A percentile compares a stretch with the other conserved stretches of the same genome.
phyloP scores from a whole-genome alignment of 2,888 invertebrate genomes.

The Conus canariensis region DNA sequence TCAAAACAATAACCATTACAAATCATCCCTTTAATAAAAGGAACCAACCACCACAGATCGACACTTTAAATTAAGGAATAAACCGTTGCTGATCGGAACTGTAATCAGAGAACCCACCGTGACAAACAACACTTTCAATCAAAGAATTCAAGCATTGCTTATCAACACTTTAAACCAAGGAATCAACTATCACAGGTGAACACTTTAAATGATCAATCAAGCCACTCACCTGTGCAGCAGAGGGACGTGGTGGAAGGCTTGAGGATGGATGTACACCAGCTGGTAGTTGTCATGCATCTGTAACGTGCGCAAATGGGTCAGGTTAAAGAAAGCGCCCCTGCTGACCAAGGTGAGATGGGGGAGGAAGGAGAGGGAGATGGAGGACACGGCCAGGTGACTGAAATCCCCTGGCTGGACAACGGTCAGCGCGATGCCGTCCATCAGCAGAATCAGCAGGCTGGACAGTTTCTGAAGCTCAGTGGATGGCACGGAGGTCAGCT shows the following conservation, averaged over 20 bases:
- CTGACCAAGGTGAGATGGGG: constrained; percentile 77
- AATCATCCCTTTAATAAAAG: no score
- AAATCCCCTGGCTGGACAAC: constrained; percentile 45
- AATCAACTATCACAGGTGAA: no score
- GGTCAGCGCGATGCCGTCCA: constrained; percentile 54
- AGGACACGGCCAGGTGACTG: constrained; percentile 51
- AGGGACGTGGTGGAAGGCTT: constrained; percentile 77
- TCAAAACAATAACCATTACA: no score
- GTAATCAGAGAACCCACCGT: no score
- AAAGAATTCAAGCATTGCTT: no score
- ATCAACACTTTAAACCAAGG: no score
- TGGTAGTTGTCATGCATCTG: constrained; percentile 79
- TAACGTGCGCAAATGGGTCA: constrained; percentile 78
- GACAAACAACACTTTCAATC: no score
- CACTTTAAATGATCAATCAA: no score
- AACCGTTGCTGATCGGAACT: no score
- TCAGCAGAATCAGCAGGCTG: constrained; percentile 52
- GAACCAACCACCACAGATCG: no score
- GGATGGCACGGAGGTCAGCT: constrained; percentile 51
- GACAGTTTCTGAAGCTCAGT: constrained; percentile 52
- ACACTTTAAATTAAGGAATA: no score
- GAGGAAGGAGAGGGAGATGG: constrained; percentile 72
- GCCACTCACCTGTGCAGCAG: constrained; percentile 82
- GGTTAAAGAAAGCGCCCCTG: constrained; percentile 75
- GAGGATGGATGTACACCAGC: constrained; percentile 81